Percentiles rank a stretch among this genome's conserved stretches.
These are phyloP conservation scores for Pseudomyrmex pallidus DNA, from an alignment of 1,140 invertebrate species.

Conservation along the genomic window DNA sequence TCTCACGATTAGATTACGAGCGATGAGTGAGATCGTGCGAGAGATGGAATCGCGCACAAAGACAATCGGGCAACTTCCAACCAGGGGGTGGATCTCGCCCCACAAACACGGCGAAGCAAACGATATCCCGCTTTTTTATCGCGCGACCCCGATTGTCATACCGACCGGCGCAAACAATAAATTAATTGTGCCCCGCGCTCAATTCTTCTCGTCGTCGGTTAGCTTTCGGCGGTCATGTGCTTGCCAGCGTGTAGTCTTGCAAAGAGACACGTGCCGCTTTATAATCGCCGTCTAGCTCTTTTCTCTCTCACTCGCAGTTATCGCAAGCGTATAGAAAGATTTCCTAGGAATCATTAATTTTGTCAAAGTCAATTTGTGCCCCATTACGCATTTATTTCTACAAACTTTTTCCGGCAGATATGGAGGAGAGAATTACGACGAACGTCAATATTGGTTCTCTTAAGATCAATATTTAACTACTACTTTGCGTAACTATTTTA, in stretches of 20 bases:
- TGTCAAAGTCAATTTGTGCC: constrained; percentile 7
- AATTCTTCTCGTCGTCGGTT: constrained; percentile 70
- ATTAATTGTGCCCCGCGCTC: constrained; percentile 73
- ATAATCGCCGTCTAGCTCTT: constrained; percentile 70
- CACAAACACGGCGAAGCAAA: constrained; percentile 61
- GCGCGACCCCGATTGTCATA: constrained; percentile 68
- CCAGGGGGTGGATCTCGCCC: neutral
- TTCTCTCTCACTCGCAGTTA: constrained; percentile 35
- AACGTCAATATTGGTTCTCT: neutral
- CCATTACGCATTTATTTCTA: neutral
- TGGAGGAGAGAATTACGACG: neutral
- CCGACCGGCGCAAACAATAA: constrained; percentile 76
- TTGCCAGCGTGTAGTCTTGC: constrained; percentile 66
- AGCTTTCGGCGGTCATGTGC: constrained; percentile 79
- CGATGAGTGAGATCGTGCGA: constrained; percentile 20
- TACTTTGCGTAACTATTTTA: neutral
- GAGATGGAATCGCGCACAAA: constrained; percentile 43
- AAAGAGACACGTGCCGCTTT: constrained; percentile 79
- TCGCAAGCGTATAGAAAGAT: constrained; percentile 62
- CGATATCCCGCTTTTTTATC: constrained; percentile 66
- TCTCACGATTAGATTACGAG: constrained; percentile 45
- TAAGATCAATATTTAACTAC: neutral
- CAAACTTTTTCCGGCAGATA: neutral
- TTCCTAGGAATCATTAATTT: constrained; percentile 60
- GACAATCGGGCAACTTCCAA: constrained; percentile 47